Evolutionary conservation across 2,888 invertebrate species (phyloP), one percentile per base, ranked within the genome.

Genomic region (Trilocha varians): DNA sequence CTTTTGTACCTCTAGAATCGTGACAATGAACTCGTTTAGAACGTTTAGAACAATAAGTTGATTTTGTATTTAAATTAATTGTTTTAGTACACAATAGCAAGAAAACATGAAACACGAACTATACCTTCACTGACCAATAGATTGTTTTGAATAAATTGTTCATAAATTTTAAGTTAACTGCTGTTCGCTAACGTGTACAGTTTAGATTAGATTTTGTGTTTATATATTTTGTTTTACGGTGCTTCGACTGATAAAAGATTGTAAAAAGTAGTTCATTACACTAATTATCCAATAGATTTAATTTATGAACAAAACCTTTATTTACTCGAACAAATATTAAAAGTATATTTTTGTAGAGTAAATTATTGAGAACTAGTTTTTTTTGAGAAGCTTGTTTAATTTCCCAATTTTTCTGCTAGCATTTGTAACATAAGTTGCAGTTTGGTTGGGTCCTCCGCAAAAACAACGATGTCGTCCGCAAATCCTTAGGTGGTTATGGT

Each of bases 1-100:
- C 35, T 13, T 25, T 15, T 34, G 18, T 14, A 13, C 16, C 17
- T 43, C 39, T 39, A 15, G 16, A 32, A 33, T 39, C 36, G 47
- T 61, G 62, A 65, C 62, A 64, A 61, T 61, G 62, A 44, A 48
- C 38, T 39, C 46, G 46, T 50, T 55, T 56, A 48, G 50, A 47
- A 48, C 47, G 55, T 50, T 52, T 43, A 49, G 48, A 51, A 50
- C 50, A 54, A 57, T 58, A 52, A 52, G 53, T 56, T 54, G 64
- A 77, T 70, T 72, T 76, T 78, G 78, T 72, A 68, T 71, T 77
- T 72, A 78, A 80, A 82, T 83, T 82, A 83, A 83, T 82, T 77
- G 79, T 79, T 77, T 77, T 68, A 67, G 64, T 52, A 60, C 58
- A 58, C 67, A 78, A 82, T 66, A 67, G 67, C 72, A 51, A 49